These are phyloP conservation scores for Ophioderma brevispina DNA, from an alignment of 35 echinoderm and acorn worm genomes.

Conservation along the genomic window DNA sequence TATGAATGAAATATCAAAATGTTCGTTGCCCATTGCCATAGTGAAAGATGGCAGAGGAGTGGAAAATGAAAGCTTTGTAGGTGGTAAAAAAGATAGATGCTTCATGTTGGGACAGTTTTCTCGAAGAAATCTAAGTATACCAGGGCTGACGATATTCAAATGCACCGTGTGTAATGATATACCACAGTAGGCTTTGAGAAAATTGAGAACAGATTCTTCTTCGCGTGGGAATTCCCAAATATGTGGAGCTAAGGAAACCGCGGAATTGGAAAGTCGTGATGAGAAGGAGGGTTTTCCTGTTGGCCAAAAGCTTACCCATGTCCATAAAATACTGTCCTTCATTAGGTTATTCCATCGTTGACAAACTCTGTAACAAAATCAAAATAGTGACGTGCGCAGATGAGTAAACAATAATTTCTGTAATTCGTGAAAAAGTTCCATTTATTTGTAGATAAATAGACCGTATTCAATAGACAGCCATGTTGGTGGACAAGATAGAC, in stretches of 20 bases:
- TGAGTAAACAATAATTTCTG: no score
- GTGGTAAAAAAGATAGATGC: background rate
- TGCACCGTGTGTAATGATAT: background rate
- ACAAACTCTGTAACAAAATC: background rate
- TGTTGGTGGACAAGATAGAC: no score
- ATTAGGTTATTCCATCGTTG: background rate
- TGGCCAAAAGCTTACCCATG: background rate
- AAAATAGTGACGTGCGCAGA: no score
- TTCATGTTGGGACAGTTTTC: background rate
- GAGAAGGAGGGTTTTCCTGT: background rate
- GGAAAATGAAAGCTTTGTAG: background rate
- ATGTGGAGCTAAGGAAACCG: background rate
- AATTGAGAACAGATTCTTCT: background rate
- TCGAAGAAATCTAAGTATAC: background rate
- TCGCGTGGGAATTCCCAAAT: background rate
- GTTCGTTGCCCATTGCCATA: background rate
- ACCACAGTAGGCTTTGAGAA: background rate
- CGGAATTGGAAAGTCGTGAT: background rate
- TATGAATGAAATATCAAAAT: background rate
- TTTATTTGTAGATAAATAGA: no score
- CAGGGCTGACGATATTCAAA: background rate
- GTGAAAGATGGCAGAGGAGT: background rate
- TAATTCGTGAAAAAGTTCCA: no score
- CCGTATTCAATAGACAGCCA: no score
- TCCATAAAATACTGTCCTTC: slow-evolving; percentile 2